Base-by-base conservation (phyloP, 1,140 invertebrate genomes). In the Globodera ellingtonae region DNA sequence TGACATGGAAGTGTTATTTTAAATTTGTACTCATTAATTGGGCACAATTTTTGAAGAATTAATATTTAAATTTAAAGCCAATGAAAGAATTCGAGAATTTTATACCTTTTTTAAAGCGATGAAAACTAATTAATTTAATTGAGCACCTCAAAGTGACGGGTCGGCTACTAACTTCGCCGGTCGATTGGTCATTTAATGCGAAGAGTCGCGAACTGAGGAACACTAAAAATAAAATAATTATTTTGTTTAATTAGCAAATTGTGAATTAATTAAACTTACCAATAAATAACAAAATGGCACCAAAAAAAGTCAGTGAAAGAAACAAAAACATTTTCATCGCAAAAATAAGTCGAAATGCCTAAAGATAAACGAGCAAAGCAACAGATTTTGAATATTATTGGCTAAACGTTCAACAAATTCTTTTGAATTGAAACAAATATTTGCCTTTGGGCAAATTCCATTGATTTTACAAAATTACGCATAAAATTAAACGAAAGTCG, bases 171-270 rank as follows among this genome's bases (percentile, higher is more conserved):
- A 46, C 35, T 9, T 78, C 76, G 21, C n/a, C 52, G 18, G 59
- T 78, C 15, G 79, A 56, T 50, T 47, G 65, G 35, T 73, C 66
- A 50, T 77, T 78, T 18, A 78, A 80, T 47, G 77, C 13, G 15
- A 78, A 78, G 15, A 79, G 75, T 9, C 72, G 59, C 46, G 77
- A 78, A 78, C 79, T 78, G 59, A 78, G 66, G 4, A 78, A 47
- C 4, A 78, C 77, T 78, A 74, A 77, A 77, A 72, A 4, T 13
- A 15, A 21, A 10, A 10, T 8, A 5, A 13, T 67, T 67, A 21
- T 67, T 8, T 67, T 44, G 13, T 67, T 6, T 67, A 21, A 21
- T 21, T 69, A 44, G 66, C n/a, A 2, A 35, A 70, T 35, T 35
- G 18, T 1, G 4, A 24, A 46, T 70, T 13, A 15, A 70, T 9